Evolutionary conservation across 2,113 vertebrate species (phyloP).

Genomic region (Muntiacus reevesi): DNA sequence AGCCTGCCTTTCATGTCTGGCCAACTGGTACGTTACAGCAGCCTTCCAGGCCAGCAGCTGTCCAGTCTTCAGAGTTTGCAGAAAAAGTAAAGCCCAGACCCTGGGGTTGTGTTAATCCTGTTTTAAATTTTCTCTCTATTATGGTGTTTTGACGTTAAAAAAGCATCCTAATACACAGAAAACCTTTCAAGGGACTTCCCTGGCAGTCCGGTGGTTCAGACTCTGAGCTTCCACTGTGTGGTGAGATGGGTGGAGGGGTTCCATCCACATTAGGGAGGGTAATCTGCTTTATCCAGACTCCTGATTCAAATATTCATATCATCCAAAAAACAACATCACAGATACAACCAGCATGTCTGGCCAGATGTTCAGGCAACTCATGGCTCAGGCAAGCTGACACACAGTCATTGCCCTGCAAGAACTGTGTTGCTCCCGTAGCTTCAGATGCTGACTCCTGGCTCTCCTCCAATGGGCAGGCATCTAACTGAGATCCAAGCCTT

Average conservation of each 20-base stretch:
- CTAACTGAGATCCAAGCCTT: too few species aligned
- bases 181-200: neutral
- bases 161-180: neutral
- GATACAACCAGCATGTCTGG: neutral
- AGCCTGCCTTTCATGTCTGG: neutral
- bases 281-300: neutral
- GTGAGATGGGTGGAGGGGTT: neutral
- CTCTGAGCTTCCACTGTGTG: neutral
- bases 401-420: neutral
- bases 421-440: rapidly evolving
- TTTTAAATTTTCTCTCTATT: neutral
- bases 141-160: neutral
- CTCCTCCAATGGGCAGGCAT: neutral
- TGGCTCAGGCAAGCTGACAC: neutral
- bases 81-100: neutral
- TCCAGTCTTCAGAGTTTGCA: neutral
- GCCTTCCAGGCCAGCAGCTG: rapidly evolving
- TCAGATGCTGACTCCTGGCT: rapidly evolving
- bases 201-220: neutral
- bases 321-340: neutral
- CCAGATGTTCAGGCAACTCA: neutral
- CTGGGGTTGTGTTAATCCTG: neutral
- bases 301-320: neutral
- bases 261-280: neutral
- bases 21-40: neutral